phyloP scores from a whole-genome alignment of 2,797 vertebrate species.

The Artibeus lituratus region DNA sequence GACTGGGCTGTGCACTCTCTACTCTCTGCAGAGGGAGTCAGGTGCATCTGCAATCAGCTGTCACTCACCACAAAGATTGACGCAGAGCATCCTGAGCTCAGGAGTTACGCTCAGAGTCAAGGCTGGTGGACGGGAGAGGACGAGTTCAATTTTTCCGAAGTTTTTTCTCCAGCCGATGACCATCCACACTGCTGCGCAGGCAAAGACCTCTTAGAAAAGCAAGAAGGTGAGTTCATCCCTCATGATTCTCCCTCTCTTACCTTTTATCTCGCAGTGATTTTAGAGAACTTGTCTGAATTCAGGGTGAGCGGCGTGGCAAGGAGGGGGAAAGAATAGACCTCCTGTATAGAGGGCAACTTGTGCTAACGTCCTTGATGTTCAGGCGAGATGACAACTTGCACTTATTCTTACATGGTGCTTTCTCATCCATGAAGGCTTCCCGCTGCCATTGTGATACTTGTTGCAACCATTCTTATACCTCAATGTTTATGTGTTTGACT shows the following conservation, averaged over 20 bases:
- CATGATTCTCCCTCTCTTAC: background rate
- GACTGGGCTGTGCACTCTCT: conserved; percentile 47
- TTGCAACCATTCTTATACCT: background rate
- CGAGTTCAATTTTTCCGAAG: conserved; percentile 86
- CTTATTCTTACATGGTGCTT: background rate
- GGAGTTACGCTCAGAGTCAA: conserved; percentile 83
- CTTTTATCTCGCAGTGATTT: background rate
- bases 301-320: background rate
- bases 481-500: background rate
- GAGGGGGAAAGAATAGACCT: background rate
- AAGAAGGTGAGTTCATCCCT: conserved; percentile 79
- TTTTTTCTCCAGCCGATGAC: conserved; percentile 81
- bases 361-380: background rate
- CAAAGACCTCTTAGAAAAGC: conserved; percentile 81
- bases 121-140: conserved; percentile 86
- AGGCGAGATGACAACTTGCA: background rate
- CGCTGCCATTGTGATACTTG: background rate
- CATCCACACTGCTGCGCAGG: conserved; percentile 78
- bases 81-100: conserved; percentile 84
- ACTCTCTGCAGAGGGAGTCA: conserved; percentile 82
- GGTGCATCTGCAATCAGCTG: conserved; percentile 84
- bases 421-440: background rate
- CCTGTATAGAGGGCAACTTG: background rate
- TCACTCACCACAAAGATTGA: conserved; percentile 86
- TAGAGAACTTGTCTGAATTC: background rate